A percentile compares a stretch with the other conserved stretches of the same genome.
Evolutionary conservation across 2,113 vertebrate genomes (phyloP).

Genomic region (Nicator chloris): DNA sequence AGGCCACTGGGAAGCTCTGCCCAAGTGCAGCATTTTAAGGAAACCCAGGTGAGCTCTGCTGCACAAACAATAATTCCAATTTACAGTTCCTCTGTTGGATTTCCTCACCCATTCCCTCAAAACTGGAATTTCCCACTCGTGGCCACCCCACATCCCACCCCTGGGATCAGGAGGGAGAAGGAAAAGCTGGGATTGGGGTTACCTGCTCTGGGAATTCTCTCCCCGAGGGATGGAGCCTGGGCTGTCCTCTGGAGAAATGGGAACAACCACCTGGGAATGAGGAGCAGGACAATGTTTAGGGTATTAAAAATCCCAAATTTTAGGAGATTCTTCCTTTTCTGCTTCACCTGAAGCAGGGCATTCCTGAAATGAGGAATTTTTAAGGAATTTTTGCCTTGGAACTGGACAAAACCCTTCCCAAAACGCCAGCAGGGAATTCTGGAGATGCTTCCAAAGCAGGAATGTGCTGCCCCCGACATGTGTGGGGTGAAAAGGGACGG

Average conservation of each 20-base stretch:
- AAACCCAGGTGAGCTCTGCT: too few species aligned
- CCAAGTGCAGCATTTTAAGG: not conserved
- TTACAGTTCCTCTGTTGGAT: not conserved
- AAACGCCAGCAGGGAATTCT: not conserved
- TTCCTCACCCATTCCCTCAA: not conserved
- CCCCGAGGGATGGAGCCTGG: not conserved
- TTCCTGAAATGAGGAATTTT: not conserved
- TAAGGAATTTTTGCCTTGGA: not conserved
- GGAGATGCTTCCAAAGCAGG: not conserved
- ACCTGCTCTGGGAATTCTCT: slow-evolving; percentile 62
- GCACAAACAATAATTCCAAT: accelerated
- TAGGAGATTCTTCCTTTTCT: not conserved
- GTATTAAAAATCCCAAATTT: not conserved
- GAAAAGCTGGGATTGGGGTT: not conserved
- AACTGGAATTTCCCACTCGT: not conserved
- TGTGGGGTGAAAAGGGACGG: not conserved
- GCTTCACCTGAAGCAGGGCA: not conserved
- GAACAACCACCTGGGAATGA: slow-evolving; percentile 37
- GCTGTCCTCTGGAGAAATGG: slow-evolving; percentile 8
- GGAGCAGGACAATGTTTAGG: accelerated
- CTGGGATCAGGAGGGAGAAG: not conserved
- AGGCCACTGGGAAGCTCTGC: not conserved
- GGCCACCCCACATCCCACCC: accelerated
- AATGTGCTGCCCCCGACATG: not conserved
- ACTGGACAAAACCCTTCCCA: accelerated